Base-by-base conservation (phyloP, 1,140 invertebrate species). In the Drosophila repletoides region DNA sequence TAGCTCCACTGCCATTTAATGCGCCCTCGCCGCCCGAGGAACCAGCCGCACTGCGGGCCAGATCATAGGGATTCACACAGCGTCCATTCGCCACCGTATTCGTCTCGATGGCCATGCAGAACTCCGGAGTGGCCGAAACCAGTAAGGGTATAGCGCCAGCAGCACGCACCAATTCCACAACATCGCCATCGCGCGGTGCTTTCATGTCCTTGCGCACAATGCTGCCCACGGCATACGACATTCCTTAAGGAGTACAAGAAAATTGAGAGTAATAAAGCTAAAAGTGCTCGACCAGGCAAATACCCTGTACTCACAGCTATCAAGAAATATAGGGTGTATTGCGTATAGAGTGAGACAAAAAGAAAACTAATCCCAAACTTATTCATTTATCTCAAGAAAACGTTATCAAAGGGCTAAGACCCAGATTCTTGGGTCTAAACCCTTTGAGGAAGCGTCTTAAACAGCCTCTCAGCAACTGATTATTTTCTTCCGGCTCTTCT, bases 81-180 rank as follows among this genome's bases (percentile, higher is more conserved):
- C 91, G 88, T 0, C 97, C 97, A 65, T 92, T 93, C 1, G 96
- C 74, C 14, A 92, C 92, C 87, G 97, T 97, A 41, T 90, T 92
- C 0, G 93, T 94, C 79, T 97, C 95, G 91, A 93, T 95, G 90
- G 93, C 93, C 19, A 94, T 86, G 73, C 94, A 95, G 9, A 96
- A 91, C 90, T 98, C 96, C 0, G 96, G 95, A 1, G 94, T 95
- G 88, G 96, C 97, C 1, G 96, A 97, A 0, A 96, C 93, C 29
- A 94, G 92, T 0, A 97, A 83, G 0, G 94, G 93, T 48, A 98
- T 97, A n/a, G 93, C 95, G 5, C 97, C 95, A 15, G 95, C 93
- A 7, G 91, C 77, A 66, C 91, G 92, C 29, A 97, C 76, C 1
- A 91, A 76, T 5, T 84, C 72, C 0, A 97, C 94, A 0, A 92